Percentiles rank a stretch among this genome's conserved stretches.
phyloP scores from a whole-genome alignment of 2,888 invertebrate species.

The Megalurothrips usitatus region DNA sequence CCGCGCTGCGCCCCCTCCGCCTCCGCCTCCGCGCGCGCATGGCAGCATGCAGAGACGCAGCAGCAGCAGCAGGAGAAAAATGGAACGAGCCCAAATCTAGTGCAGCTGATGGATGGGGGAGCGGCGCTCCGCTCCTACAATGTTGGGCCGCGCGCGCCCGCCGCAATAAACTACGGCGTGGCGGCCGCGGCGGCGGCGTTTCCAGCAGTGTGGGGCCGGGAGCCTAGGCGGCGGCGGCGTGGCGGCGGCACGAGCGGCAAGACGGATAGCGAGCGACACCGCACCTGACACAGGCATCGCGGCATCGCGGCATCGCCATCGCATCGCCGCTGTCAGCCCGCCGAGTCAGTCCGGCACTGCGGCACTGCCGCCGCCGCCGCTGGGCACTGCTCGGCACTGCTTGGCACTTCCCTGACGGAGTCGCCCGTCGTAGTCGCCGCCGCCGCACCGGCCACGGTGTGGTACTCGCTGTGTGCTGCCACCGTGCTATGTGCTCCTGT shows the following conservation, averaged over 20 bases:
- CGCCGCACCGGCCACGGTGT: background rate
- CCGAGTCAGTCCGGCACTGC: too few relatives aligned
- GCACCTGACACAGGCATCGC: background rate
- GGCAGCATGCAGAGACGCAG: too few relatives aligned
- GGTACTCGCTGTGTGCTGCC: background rate
- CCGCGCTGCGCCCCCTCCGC: too few relatives aligned
- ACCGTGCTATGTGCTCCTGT: background rate
- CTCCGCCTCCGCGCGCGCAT: too few relatives aligned
- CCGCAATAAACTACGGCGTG: background rate
- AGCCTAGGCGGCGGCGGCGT: background rate
- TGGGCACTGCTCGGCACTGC: background rate
- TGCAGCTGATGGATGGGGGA: too few relatives aligned
- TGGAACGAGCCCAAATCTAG: too few relatives aligned
- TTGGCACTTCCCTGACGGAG: background rate
- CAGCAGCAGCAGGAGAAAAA: too few relatives aligned
- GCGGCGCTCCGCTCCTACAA: too few relatives aligned
- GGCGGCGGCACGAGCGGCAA: background rate
- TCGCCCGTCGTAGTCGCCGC: background rate
- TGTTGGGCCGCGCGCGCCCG: background rate
- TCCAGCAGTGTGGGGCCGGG: background rate
- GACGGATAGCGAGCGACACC: conserved; percentile 5
- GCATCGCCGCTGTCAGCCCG: too few relatives aligned
- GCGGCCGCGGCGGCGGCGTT: background rate
- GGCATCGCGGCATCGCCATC: background rate
- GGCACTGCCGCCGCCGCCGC: too few relatives aligned